These are phyloP conservation scores for Heliconius ismenius DNA, from an alignment of 2,888 invertebrate species.

Conservation along the genomic window DNA sequence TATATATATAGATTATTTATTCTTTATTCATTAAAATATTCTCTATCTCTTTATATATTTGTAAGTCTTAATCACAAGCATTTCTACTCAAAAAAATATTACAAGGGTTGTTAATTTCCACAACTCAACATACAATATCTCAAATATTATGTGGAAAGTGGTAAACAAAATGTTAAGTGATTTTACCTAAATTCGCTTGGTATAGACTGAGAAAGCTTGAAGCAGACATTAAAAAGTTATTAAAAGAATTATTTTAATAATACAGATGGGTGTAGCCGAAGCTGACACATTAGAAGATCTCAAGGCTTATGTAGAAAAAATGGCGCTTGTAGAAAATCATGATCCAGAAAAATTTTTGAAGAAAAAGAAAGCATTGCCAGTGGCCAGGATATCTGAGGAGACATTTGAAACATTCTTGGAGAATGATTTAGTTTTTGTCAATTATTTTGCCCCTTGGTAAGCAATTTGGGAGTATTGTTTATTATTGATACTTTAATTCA, in stretches of 20 bases:
- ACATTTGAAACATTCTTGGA: slow-evolving; percentile 87
- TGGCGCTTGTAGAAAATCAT: slow-evolving; percentile 79
- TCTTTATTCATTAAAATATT: neutral
- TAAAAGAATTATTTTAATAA: slow-evolving; percentile 8
- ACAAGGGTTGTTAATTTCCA: no score
- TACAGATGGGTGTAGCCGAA: slow-evolving; percentile 88
- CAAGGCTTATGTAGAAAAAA: slow-evolving; percentile 86
- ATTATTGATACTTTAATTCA: neutral
- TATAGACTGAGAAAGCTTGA: no score
- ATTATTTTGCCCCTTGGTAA: slow-evolving; percentile 94
- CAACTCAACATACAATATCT: no score
- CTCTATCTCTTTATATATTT: no score
- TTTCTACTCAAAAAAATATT: no score
- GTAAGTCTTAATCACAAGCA: no score
- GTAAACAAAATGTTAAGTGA: no score
- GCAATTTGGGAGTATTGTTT: slow-evolving; percentile 20
- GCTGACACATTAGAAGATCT: slow-evolving; percentile 86
- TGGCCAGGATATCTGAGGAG: slow-evolving; percentile 85
- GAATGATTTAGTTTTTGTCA: slow-evolving; percentile 89
- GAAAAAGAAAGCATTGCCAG: slow-evolving; percentile 76
- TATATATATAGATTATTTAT: no score
- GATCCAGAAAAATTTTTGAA: slow-evolving; percentile 75
- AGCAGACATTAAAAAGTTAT: slow-evolving; percentile 2
- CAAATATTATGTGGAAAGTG: no score
- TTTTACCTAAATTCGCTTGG: no score